Base-by-base conservation (phyloP, 2,113 vertebrate species). In the Rhabdornis inornatus region DNA sequence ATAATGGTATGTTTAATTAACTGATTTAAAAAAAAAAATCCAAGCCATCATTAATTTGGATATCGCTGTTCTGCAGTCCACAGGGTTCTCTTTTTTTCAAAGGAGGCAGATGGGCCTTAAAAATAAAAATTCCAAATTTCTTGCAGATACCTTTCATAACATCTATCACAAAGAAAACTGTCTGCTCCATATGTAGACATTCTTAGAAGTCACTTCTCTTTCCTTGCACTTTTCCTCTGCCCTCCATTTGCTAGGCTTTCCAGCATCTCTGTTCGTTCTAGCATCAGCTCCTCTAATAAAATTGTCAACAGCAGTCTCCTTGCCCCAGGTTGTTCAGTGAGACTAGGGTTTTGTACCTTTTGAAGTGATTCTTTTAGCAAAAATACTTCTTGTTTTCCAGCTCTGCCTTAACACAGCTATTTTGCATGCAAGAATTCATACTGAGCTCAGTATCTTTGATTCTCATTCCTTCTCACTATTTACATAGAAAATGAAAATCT, bases 401-500 rank as follows among this genome's bases (percentile, higher is more conserved):
- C 68, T 91, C 68, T 70, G 39, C 13, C 39, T 77, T 88, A 75
- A 52, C 30, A 21, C 28, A 59, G 9, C 25, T 24, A 6, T 81
- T 89, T 86, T 28, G 19, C 49, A 21, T 53, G 64, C 83, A 92
- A 60, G 64, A 83, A 92, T 81, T 90, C n/a, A 16, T 59, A 20
- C 9, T 5, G 22, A 47, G 28, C 40, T 81, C 22, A 17, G 13
- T 78, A 52, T 57, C 79, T 95, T 96, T 93, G 60, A 49, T 80
- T 96, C 40, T 91, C 24, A 30, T 83, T 94, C 68, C 47, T 35
- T 71, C 60, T 83, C 52, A 5, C 11, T 5, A 59, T 71, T 94
- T 95, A 59, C 79, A 78, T 11, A 78, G 76, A 75, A 88, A 93
- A 92, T 90, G 64, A 80, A 78, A 81, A 70, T 81, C 75, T 90